Percentiles rank a stretch among this genome's conserved stretches.
These are phyloP conservation scores for Gobio occitaniae DNA, from an alignment of 2,797 vertebrate genomes.

Conservation along the genomic window DNA sequence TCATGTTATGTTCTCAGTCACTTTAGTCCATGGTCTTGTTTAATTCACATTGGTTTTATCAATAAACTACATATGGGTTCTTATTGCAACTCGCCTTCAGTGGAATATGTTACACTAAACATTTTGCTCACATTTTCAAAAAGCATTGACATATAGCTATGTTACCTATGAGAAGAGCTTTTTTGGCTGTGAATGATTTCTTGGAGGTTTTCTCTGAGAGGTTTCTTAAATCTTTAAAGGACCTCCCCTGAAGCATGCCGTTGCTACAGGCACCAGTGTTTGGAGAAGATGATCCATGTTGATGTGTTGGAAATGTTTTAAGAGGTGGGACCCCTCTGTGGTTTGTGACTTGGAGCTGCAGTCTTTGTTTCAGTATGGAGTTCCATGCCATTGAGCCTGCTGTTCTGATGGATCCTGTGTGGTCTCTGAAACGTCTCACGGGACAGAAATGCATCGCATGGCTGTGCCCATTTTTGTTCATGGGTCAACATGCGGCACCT, in stretches of 20 bases:
- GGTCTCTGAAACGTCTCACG: slow-evolving; percentile 21
- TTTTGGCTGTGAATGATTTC: slow-evolving; percentile 12
- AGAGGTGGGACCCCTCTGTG: slow-evolving; percentile 22
- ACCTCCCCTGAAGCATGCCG: slow-evolving; percentile 30
- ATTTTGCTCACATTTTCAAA: background rate
- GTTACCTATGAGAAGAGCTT: slow-evolving; percentile 51
- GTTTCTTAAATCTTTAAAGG: slow-evolving; percentile 14
- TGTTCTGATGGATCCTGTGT: slow-evolving; percentile 6
- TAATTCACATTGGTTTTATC: too few relatives aligned
- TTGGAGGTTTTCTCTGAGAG: background rate
- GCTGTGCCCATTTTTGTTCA: slow-evolving; percentile 14
- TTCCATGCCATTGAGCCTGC: slow-evolving; percentile 44
- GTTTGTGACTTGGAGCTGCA: slow-evolving; percentile 44
- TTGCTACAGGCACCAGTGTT: slow-evolving; percentile 28
- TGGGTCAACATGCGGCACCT: background rate
- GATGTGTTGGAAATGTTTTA: slow-evolving; percentile 27
- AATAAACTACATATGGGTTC: too few relatives aligned
- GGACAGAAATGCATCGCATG: slow-evolving; percentile 6
- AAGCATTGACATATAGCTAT: background rate
- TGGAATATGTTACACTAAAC: too few relatives aligned
- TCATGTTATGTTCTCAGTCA: too few relatives aligned
- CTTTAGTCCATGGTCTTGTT: too few relatives aligned
- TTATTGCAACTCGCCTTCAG: too few relatives aligned
- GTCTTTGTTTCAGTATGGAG: slow-evolving; percentile 34
- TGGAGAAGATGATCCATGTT: slow-evolving; percentile 42